Evolutionary conservation across 2,113 vertebrate species (phyloP), one percentile per base, ranked within the genome.

Genomic region (Nothobranchius kuhntae): DNA sequence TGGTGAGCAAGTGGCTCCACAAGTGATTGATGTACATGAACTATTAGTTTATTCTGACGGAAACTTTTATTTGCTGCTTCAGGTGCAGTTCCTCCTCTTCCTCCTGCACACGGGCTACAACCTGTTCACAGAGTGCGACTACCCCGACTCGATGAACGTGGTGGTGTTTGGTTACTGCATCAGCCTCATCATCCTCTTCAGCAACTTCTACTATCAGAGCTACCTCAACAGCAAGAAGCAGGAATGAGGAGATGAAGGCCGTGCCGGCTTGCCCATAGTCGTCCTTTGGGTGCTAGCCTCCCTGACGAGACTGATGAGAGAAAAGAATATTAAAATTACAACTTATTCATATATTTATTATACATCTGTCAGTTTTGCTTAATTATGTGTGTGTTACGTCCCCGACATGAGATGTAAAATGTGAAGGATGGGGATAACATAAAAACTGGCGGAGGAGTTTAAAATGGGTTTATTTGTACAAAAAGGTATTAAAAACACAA

Each of bases 21-120:
- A 38, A 11, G 7, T 38, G 47, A 2, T 30, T 13, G 10, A 2
- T 1, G 26, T 4, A 30, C 26, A 30, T 30, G 4, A 30, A 10
- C 4, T 9, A 6, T 35, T 0, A 3, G 9, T 30, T 14, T 21
- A 11, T 40, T 54, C 53, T 17, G 8, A 54, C 9, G 0, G 57
- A 9, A 72, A 13, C 14, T 9, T 9, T 57, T n/a, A n/a, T n/a
- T n/a, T 21, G 40, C 50, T 14, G 14, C 77, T 76, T 4, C 85
- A 95, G 94, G 15, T 92, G 73, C 94, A 94, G 82, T 92, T 92
- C 74, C 45, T 91, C 69, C 84, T 93, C 48, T 85, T 94, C 74
- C 80, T 94, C 53, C 36, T 83, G 56, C 87, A 90, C 87, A 93
- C 92, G 0, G 89, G 82, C 62, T 91, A 91, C 87, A 92, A 83